Percentiles rank a stretch among this genome's conserved stretches.
Evolutionary conservation across 1,140 invertebrate genomes (phyloP).

Genomic region (Eciton burchellii): DNA sequence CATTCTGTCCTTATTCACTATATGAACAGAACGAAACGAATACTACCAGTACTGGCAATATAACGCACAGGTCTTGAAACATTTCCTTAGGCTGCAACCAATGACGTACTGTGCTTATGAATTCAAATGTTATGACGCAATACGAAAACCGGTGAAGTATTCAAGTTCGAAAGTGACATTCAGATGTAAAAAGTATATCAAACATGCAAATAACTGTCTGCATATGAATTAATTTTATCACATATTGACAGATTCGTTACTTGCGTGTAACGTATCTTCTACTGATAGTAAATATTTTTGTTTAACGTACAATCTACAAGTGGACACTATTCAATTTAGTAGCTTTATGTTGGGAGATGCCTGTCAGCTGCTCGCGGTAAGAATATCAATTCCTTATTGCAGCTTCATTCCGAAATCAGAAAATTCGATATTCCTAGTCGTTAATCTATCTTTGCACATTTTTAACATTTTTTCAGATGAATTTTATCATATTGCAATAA

Average conservation of each 20-base stretch:
- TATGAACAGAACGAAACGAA: too few species aligned
- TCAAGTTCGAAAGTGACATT: constrained; percentile 2
- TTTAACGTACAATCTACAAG: neutral
- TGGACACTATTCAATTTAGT: neutral
- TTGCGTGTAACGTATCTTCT: neutral
- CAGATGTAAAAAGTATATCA: neutral
- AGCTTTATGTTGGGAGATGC: neutral
- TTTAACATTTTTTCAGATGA: constrained; percentile 13
- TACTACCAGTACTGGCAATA: too few species aligned
- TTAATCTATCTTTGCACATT: constrained; percentile 24
- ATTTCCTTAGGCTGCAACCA: neutral
- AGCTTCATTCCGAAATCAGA: neutral
- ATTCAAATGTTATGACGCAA: constrained; percentile 31
- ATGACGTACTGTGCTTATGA: neutral
- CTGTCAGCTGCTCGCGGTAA: too few species aligned
- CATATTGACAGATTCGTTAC: neutral
- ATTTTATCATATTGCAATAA: neutral
- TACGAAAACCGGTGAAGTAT: neutral
- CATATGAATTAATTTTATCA: neutral
- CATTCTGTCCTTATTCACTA: too few species aligned
- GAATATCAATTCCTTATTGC: neutral
- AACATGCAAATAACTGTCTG: neutral
- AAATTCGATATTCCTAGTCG: neutral
- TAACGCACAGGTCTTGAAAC: neutral
- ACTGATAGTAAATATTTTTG: neutral